Percentiles rank a stretch among this genome's conserved stretches.
Conservation (phyloP, 2,888 invertebrate species). For the Chouioia cunea region DNA sequence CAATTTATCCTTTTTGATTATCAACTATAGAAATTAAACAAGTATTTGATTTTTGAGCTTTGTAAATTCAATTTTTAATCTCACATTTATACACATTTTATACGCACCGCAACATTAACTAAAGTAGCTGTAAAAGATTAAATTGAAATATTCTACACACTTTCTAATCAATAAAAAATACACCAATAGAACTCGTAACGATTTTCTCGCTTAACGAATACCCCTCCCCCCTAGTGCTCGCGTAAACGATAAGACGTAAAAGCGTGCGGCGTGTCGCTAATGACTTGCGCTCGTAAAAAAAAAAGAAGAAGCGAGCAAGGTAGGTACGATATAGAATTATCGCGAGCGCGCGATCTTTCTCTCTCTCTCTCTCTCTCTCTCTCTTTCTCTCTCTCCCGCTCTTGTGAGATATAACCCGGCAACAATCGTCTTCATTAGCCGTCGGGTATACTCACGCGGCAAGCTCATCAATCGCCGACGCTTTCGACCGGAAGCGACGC, state of each 20-base stretch:
- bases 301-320: neutral
- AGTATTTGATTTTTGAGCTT: too few relatives aligned
- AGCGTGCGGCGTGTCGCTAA: constrained; percentile 6
- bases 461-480: constrained; percentile 37
- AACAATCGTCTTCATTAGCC: constrained; percentile 47
- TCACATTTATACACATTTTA: too few relatives aligned
- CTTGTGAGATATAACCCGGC: constrained; percentile 3
- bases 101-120: too few relatives aligned
- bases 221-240: neutral
- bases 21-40: too few relatives aligned
- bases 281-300: neutral
- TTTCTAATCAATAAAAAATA: too few relatives aligned
- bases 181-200: neutral
- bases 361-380: constrained; percentile 40
- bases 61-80: too few relatives aligned
- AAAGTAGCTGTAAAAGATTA: too few relatives aligned
- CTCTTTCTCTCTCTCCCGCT: constrained; percentile 53
- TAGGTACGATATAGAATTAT: constrained; percentile 41
- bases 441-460: constrained; percentile 19
- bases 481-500: constrained; percentile 38
- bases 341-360: constrained; percentile 38
- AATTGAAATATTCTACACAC: too few relatives aligned
- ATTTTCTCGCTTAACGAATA: constrained; percentile 20
- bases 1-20: too few relatives aligned
- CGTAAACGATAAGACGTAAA: neutral